Conservation (phyloP, 2,797 vertebrate genomes). For the Tenualosa ilisha region DNA sequence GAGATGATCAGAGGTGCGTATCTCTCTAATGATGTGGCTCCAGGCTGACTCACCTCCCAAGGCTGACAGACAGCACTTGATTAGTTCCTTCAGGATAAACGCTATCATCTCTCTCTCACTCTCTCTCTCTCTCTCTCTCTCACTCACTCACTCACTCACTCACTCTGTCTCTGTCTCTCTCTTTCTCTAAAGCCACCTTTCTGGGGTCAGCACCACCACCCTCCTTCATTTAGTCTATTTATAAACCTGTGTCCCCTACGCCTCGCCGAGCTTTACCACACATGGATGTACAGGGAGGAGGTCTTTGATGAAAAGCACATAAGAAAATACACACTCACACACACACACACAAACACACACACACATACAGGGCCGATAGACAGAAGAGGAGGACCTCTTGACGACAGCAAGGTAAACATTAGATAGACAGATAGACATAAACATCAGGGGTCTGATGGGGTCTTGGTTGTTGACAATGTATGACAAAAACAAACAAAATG, state of each 20-base stretch:
- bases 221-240: conserved; percentile 72
- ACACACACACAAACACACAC: neutral
- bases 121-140: conserved; percentile 51
- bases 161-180: conserved; percentile 42
- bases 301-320: neutral
- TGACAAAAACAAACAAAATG: neutral
- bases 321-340: neutral
- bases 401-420: neutral
- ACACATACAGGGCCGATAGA: neutral
- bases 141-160: neutral
- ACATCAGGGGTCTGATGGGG: neutral
- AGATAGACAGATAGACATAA: neutral
- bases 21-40: conserved; percentile 71
- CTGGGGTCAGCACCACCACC: conserved; percentile 66
- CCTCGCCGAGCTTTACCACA: conserved; percentile 59
- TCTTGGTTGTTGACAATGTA: neutral
- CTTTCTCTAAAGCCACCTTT: conserved; percentile 68
- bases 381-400: neutral
- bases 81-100: conserved; percentile 77
- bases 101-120: conserved; percentile 27
- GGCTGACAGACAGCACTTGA: conserved; percentile 74
- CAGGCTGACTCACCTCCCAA: conserved; percentile 71
- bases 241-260: conserved; percentile 63
- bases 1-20: conserved; percentile 66
- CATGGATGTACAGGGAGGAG: conserved; percentile 58